A percentile compares a stretch with the other conserved stretches of the same genome.
Conservation (phyloP, 2,113 vertebrate species). For the Dolichotis patagonum region DNA sequence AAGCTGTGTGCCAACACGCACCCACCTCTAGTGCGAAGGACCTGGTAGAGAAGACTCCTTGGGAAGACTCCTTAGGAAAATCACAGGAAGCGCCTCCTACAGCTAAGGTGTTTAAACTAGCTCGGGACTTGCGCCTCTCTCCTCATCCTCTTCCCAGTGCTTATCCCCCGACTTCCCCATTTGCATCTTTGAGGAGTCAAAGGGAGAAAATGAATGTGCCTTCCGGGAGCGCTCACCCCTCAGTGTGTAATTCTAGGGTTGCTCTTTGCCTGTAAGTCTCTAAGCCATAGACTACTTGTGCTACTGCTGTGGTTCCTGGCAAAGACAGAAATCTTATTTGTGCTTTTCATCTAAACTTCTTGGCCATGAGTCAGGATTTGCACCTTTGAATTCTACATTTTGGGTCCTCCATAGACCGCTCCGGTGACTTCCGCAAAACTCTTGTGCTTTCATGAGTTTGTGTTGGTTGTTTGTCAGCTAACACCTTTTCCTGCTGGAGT, state of each 20-base stretch:
- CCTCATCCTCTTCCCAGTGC: fast-evolving
- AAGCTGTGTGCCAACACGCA: background rate
- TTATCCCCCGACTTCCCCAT: too few species aligned
- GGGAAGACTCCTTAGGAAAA: background rate
- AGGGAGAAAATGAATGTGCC: background rate
- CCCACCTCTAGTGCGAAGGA: background rate
- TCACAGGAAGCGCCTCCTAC: background rate
- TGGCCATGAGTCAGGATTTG: background rate
- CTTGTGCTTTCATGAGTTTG: background rate
- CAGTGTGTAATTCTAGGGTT: background rate
- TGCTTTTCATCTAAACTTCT: background rate
- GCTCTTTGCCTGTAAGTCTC: background rate
- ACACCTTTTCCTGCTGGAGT: background rate
- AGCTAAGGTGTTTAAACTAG: background rate
- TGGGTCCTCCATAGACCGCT: background rate
- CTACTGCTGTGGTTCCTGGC: background rate
- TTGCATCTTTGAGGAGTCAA: background rate
- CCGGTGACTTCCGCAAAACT: background rate
- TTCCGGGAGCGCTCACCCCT: background rate
- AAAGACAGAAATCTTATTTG: background rate
- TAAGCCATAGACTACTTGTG: background rate
- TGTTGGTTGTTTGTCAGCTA: background rate
- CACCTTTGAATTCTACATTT: background rate
- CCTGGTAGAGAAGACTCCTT: background rate
- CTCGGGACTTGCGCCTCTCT: background rate